Evolutionary conservation across 2,113 vertebrate species (phyloP).

Genomic region (Lota lota): DNA sequence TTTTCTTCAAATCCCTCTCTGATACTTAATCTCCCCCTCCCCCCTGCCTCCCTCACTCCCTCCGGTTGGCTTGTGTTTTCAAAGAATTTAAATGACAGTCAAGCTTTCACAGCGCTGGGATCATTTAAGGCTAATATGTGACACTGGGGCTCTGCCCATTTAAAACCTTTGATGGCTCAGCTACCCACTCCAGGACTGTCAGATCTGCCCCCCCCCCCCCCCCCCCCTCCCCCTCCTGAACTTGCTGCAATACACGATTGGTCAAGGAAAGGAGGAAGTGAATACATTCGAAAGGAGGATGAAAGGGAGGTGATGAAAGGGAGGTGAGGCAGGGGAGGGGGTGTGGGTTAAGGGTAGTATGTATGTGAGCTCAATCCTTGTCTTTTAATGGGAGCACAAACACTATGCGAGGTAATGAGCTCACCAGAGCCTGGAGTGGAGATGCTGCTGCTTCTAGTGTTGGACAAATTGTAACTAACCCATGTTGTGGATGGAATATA

Average conservation of each 20-base stretch:
- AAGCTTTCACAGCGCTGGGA: slow-evolving; percentile 66
- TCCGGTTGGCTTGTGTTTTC: slow-evolving; percentile 13
- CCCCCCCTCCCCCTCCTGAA: not conserved
- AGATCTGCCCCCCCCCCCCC: slow-evolving; percentile 37
- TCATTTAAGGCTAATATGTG: slow-evolving; percentile 70
- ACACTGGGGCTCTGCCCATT: slow-evolving; percentile 58
- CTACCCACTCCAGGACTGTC: slow-evolving; percentile 50
- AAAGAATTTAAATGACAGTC: slow-evolving; percentile 61
- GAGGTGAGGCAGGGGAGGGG: too few species aligned
- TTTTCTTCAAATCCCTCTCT: slow-evolving; percentile 16
- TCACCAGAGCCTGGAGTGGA: too few species aligned
- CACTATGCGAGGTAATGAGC: too few species aligned
- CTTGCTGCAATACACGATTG: slow-evolving; percentile 51
- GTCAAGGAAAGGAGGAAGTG: slow-evolving; percentile 28
- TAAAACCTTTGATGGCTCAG: slow-evolving; percentile 65
- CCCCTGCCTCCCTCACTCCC: slow-evolving; percentile 8
- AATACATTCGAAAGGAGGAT: too few species aligned
- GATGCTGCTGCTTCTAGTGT: too few species aligned
- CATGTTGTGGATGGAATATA: too few species aligned
- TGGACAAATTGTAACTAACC: too few species aligned
- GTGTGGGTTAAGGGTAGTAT: too few species aligned
- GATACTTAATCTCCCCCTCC: slow-evolving; percentile 43
- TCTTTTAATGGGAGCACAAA: too few species aligned
- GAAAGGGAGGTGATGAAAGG: too few species aligned
- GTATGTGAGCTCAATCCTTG: too few species aligned